A percentile compares a stretch with the other conserved stretches of the same genome.
These are phyloP conservation scores for Mactromeris polynyma DNA, from an alignment of 2,888 invertebrate genomes.

Conservation along the genomic window DNA sequence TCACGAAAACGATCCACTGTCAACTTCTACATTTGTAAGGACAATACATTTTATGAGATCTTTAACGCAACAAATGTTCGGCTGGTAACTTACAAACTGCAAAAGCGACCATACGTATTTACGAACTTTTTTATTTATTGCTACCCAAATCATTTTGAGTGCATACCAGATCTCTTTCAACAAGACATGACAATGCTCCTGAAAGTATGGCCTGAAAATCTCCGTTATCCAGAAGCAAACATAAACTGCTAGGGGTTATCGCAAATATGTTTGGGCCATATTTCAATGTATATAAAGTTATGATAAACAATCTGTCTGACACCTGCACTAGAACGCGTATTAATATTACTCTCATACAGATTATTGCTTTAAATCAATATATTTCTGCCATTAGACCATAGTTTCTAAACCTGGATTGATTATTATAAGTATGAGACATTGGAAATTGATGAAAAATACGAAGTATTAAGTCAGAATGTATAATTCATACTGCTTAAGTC, in stretches of 20 bases:
- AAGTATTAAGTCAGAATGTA: too few relatives aligned
- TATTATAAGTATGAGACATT: not conserved
- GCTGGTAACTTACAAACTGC: too few relatives aligned
- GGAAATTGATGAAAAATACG: too few relatives aligned
- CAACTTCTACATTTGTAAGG: too few relatives aligned
- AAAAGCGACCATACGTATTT: too few relatives aligned
- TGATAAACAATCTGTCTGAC: not conserved
- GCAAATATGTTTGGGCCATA: not conserved
- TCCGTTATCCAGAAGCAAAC: constrained; percentile 6
- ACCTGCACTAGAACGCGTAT: not conserved
- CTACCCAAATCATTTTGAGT: not conserved
- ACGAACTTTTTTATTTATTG: too few relatives aligned
- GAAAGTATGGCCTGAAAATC: not conserved
- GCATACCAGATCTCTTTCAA: not conserved
- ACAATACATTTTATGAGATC: too few relatives aligned
- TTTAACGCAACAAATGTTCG: too few relatives aligned
- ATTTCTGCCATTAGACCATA: not conserved
- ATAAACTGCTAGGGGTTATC: not conserved
- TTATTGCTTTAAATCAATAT: not conserved
- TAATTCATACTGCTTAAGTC: too few relatives aligned
- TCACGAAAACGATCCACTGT: too few relatives aligned
- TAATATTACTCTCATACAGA: not conserved
- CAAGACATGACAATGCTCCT: not conserved
- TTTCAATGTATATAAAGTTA: not conserved
- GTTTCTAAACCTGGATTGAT: not conserved